phyloP scores from a whole-genome alignment of 2,797 vertebrate species.

The Philypnodon macrostomus region DNA sequence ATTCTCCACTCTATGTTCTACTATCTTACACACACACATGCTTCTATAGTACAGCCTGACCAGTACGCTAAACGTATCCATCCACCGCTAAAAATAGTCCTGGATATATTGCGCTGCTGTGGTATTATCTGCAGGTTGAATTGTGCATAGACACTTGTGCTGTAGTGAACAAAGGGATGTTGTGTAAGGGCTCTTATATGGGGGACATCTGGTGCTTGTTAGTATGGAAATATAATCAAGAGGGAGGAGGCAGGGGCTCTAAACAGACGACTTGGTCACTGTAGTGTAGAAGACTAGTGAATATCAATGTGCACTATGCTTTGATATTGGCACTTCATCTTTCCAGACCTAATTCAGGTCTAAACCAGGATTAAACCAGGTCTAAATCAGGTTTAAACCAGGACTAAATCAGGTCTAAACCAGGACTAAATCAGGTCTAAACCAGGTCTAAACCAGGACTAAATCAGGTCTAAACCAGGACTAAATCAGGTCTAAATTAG shows the following conservation, averaged over 20 bases:
- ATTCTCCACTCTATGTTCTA: neutral
- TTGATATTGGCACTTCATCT: too few relatives aligned
- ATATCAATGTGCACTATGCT: conserved; percentile 49
- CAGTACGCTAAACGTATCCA: conserved; percentile 2
- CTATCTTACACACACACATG: neutral
- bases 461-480: too few relatives aligned
- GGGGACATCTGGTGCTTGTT: conserved; percentile 33
- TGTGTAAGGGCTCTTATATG: neutral
- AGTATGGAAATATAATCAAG: conserved; percentile 29
- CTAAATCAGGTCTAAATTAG: too few relatives aligned
- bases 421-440: too few relatives aligned
- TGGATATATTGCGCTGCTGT: neutral
- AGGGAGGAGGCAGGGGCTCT: conserved; percentile 19
- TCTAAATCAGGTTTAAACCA: too few relatives aligned
- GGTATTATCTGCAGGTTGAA: neutral
- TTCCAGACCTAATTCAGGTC: too few relatives aligned
- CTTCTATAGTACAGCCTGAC: neutral
- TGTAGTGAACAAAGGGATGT: neutral
- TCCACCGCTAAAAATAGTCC: neutral
- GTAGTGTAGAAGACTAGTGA: conserved; percentile 22
- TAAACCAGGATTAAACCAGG: too few relatives aligned
- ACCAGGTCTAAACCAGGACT: too few relatives aligned
- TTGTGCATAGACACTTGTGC: neutral
- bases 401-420: too few relatives aligned
- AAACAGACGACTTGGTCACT: conserved; percentile 29